Evolutionary conservation across 2,888 invertebrate genomes (phyloP), one percentile per base, ranked within the genome.

Genomic region (Eremobia ochroleuca): DNA sequence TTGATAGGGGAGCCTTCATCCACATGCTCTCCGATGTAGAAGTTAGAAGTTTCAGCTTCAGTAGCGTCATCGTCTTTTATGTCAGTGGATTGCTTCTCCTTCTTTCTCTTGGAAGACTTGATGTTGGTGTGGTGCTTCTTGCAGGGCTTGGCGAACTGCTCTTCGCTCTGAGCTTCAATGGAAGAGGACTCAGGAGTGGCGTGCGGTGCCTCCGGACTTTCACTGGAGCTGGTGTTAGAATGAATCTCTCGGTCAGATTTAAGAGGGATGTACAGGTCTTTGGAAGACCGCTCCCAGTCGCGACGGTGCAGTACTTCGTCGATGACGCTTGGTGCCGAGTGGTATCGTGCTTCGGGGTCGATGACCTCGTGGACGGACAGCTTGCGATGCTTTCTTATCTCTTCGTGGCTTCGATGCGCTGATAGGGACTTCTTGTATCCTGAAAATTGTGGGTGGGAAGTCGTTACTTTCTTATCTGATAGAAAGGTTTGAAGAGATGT

Each of bases 301-400:
- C 96, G 90, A 2, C 96, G 88, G 84, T 95, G 96, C 2, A 96
- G 74, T 4, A 96, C 94, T 79, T 96, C 96, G 85, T 96, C 93
- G 62, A 96, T 96, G 84, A 96, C 96, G 88, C 94, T 95, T 43
- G 96, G 96, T 0, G 96, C 96, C 52, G 96, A 96, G 89, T 96
- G 95, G 89, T 96, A 95, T n/a, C 95, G 93, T 0, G 92, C 81
- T 34, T 93, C 93, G 4, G 89, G 90, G 0, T 90, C 89, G 0
- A 69, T 72, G 43, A 90, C 73, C 34, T 93, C 94, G 40, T 90
- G 90, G 46, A 93, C 91, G 0, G 94, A 94, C n/a, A 81, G 46
- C 69, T 92, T 93, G 43, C 94, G 92, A 0, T 94, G 91, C 6
- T 91, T 70, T 9, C 89, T 90, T 37, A 96, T 95, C 85, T 96